These are phyloP conservation scores for Notolabrus celidotus DNA, from an alignment of 2,797 vertebrate species.

Conservation along the genomic window DNA sequence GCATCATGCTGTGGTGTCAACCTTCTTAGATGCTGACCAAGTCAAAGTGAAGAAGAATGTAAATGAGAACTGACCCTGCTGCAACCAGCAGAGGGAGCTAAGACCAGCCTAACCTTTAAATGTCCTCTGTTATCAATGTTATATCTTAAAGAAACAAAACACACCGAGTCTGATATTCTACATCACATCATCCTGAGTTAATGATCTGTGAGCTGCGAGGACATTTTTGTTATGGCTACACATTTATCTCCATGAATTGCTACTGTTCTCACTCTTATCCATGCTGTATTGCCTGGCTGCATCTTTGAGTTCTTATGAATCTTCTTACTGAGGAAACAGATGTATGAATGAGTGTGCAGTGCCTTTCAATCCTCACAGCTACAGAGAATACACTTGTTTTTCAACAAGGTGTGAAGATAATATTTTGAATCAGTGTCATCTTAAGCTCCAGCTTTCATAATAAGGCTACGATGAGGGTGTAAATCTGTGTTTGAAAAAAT, in stretches of 20 bases:
- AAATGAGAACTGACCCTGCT: conserved; percentile 17
- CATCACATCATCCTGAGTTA: conserved; percentile 1
- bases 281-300: conserved; percentile 9
- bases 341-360: conserved; percentile 27
- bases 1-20: conserved; percentile 35
- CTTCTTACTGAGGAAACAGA: conserved; percentile 24
- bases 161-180: conserved; percentile 15
- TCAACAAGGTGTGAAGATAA: not conserved
- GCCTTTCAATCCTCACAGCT: too few relatives aligned
- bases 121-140: conserved; percentile 18
- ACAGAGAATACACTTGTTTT: not conserved
- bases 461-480: not conserved
- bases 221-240: conserved; percentile 17
- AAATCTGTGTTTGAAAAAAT: conserved; percentile 5
- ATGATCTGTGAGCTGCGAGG: not conserved
- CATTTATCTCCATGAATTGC: conserved; percentile 16
- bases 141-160: conserved; percentile 18
- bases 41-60: conserved; percentile 28
- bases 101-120: conserved; percentile 21
- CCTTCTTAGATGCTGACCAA: conserved; percentile 45
- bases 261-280: conserved; percentile 7
- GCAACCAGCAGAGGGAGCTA: conserved; percentile 73
- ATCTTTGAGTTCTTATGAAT: conserved; percentile 41
- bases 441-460: conserved; percentile 19
- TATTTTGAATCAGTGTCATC: not conserved